Evolutionary conservation across 1,140 invertebrate genomes (phyloP), one percentile per base, ranked within the genome.

Genomic region (Ephestia elutella): DNA sequence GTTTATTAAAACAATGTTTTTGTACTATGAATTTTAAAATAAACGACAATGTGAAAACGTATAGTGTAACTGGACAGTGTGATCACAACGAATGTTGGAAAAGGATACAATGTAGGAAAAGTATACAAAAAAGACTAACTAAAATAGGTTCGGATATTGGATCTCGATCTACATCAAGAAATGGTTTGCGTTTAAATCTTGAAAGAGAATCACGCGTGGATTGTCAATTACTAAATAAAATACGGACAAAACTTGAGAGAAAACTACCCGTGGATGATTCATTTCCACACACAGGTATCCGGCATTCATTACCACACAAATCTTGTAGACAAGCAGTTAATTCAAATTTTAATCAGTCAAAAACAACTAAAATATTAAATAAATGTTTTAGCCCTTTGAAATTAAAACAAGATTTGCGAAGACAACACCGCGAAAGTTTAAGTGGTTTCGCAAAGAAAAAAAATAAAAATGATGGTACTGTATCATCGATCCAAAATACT

Each of bases 21-120:
- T 72, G 62, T 56, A 62, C 65, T 21, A 66, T 67, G 65, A 70
- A 75, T 63, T 51, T 74, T 38, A 60, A 69, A 35, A 57, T 56
- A 19, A 49, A 54, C 54, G 61, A 57, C 38, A 44, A 44, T 15
- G 2, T 66, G 19, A 44, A 62, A 49, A 62, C 70, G 5, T 67
- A 71, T 38, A 65, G 68, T 59, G 56, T 62, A 18, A 66, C 66
- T 21, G 68, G 63, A 17, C 21, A 62, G 56, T 75, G 75, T 62
- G 54, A 75, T 64, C 68, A 68, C 5, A 60, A 71, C 44, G 49
- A 67, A 56, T 71, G 21, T 70, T 57, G 10, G 9, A 28, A 64
- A 53, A 65, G 71, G 50, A 19, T 62, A 11, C n/a, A n/a, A n/a
- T n/a, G n/a, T n/a, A n/a, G n/a, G n/a, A n/a, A n/a, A n/a, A n/a